Percentiles rank a stretch among this genome's conserved stretches.
phyloP scores from a whole-genome alignment of 2,797 vertebrate species.

The Chiroxiphia lanceolata region DNA sequence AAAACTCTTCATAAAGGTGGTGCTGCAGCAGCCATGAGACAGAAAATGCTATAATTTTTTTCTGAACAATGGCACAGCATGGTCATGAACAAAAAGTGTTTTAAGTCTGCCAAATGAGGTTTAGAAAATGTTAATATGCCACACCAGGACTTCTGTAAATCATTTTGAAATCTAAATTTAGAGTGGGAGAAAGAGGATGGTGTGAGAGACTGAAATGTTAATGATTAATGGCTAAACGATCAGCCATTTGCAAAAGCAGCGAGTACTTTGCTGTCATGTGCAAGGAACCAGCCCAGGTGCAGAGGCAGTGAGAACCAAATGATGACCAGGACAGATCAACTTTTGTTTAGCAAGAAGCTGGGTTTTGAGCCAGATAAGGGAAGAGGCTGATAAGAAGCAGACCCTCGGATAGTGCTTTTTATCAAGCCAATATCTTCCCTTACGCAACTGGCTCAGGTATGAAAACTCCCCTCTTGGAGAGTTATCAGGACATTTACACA shows the following conservation, averaged over 20 bases:
- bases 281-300: neutral
- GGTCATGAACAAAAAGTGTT: neutral
- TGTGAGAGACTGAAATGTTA: neutral
- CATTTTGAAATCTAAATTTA: neutral
- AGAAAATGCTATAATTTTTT: neutral
- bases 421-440: neutral
- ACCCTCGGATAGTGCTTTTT: neutral
- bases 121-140: neutral
- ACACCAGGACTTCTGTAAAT: neutral
- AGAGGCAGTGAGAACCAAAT: rapidly evolving
- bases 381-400: neutral
- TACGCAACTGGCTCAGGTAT: neutral
- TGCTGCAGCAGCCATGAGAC: neutral
- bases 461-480: neutral
- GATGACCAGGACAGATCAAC: neutral
- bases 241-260: neutral
- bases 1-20: neutral
- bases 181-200: neutral
- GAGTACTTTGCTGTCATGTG: neutral
- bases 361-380: neutral
- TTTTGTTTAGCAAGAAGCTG: neutral
- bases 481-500: neutral
- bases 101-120: neutral
- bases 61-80: neutral
- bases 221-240: neutral